phyloP scores from a whole-genome alignment of 2,113 vertebrate species.

The Taxidea taxus region DNA sequence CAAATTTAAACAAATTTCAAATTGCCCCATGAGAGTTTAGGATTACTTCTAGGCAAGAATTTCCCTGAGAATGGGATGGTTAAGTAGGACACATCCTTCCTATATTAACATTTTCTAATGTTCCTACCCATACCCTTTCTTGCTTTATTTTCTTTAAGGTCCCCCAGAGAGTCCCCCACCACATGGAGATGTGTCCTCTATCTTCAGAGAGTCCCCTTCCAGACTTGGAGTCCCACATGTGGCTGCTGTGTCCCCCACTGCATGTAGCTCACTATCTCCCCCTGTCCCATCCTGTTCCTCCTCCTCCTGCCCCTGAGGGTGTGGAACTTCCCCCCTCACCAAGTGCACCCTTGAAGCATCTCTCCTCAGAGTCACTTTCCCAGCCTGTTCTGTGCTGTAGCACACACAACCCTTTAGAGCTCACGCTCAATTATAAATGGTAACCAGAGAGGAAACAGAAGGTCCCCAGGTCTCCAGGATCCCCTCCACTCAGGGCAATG shows the following conservation, averaged over 20 bases:
- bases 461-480: not conserved
- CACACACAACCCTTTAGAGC: not conserved
- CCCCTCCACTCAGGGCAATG: not conserved
- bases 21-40: not conserved
- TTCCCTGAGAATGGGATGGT: not conserved
- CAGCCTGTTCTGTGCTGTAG: accelerated
- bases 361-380: not conserved
- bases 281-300: not conserved
- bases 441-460: not conserved
- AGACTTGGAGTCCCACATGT: not conserved
- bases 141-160: not conserved
- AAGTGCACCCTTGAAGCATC: accelerated
- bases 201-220: not conserved
- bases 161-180: accelerated
- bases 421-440: not conserved
- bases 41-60: not conserved
- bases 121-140: not conserved
- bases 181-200: not conserved
- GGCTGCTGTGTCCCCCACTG: not conserved
- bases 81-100: not conserved
- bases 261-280: not conserved
- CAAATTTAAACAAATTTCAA: not conserved
- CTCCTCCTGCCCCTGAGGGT: accelerated
- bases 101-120: not conserved
- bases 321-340: no score